phyloP scores from a whole-genome alignment of 2,888 invertebrate genomes.

The Dryococelus australis region DNA sequence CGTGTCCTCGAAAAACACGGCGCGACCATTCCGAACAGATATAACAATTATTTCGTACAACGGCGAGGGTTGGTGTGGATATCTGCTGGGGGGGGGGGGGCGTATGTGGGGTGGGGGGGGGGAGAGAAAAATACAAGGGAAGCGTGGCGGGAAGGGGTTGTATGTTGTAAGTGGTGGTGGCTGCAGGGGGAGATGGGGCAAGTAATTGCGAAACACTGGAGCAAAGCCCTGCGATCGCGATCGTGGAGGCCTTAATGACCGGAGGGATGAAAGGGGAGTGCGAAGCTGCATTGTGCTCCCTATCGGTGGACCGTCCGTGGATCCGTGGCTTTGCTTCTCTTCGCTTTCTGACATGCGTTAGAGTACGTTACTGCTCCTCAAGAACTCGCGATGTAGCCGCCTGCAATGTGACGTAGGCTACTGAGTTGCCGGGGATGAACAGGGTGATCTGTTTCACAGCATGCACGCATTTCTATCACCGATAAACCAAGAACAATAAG shows the following conservation, averaged over 20 bases:
- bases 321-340: neutral
- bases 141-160: neutral
- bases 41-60: slow-evolving; percentile 30
- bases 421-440: too few species aligned
- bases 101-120: neutral
- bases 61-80: neutral
- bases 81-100: neutral
- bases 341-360: neutral
- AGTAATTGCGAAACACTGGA: slow-evolving; percentile 1
- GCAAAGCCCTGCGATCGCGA: neutral
- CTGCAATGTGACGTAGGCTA: too few species aligned
- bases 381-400: too few species aligned
- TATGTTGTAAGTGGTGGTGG: neutral
- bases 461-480: too few species aligned
- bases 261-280: neutral
- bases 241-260: neutral
- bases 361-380: too few species aligned
- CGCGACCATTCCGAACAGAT: slow-evolving; percentile 2
- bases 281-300: neutral
- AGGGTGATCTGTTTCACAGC: too few species aligned
- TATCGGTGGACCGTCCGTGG: neutral
- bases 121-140: neutral
- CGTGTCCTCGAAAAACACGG: slow-evolving; percentile 7
- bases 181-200: neutral
- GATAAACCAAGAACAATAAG: too few species aligned